Evolutionary conservation across 2,113 vertebrate genomes (phyloP).

Genomic region (Chaetops frenatus): DNA sequence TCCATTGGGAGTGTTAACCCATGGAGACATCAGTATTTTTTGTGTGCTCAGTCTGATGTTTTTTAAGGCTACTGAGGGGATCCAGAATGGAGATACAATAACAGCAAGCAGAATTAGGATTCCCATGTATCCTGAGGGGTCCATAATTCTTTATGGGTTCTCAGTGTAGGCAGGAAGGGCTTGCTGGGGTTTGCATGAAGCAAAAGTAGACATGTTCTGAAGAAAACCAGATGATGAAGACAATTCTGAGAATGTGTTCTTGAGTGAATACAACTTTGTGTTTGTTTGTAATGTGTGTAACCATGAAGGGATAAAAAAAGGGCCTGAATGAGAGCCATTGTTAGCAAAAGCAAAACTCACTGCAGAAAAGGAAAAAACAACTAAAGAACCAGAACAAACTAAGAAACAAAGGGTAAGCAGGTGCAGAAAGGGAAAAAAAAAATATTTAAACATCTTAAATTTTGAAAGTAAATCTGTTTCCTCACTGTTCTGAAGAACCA

Average conservation of each 20-base stretch:
- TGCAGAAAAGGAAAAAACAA: background rate
- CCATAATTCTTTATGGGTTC: background rate
- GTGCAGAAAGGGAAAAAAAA: background rate
- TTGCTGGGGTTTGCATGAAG: background rate
- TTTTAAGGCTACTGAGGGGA: background rate
- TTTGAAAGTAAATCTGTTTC: background rate
- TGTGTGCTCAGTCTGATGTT: background rate
- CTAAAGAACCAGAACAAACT: background rate
- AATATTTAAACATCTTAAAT: background rate
- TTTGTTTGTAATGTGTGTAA: constrained; percentile 3
- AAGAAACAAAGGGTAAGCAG: background rate
- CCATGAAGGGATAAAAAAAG: background rate
- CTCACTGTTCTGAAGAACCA: background rate
- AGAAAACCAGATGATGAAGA: background rate
- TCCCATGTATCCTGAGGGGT: background rate
- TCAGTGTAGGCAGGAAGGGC: background rate
- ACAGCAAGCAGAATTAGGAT: background rate
- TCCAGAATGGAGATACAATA: background rate
- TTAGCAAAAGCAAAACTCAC: background rate
- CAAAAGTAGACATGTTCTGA: background rate
- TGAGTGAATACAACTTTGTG: background rate
- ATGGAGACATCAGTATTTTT: background rate
- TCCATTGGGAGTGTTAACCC: background rate
- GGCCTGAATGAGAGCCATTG: background rate
- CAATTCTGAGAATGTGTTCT: constrained; percentile 1